Base-by-base conservation (phyloP, 2,888 invertebrate genomes). In the Eristalinus sepulchralis region DNA sequence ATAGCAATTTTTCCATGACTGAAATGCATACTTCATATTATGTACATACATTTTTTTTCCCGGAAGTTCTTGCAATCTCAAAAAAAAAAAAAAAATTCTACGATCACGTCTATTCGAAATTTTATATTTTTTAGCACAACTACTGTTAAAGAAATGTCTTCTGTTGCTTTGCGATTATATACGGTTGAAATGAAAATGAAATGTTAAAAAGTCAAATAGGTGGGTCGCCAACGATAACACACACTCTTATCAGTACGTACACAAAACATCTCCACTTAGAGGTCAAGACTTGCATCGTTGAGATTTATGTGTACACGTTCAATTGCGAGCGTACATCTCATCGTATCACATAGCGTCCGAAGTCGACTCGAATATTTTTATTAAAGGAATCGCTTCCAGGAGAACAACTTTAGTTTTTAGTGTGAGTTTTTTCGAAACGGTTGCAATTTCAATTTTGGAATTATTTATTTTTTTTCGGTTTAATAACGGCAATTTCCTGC, bases 351-450 rank as follows among this genome's bases (percentile, higher is more conserved):
- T 66, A 53, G 11, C 33, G 36, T 31, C 63, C 60, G 11, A 31
- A 78, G 53, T 13, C 33, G 62, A 53, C 6, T 63, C 27, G 9
- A 66, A 31, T 34, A 36, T 66, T 77, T 64, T 77, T 64, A 68
- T 73, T 73, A 78, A 83, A 78, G 57, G 27, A 73, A 68, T 39
- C 68, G 66, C 39, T 77, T 80, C 39, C 34, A 53, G 9, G 67
- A 10, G 36, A 59, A 34, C 24, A 13, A 6, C 68, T 78, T 73
- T 68, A 85, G 85, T 85, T 85, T 78, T 20, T 59, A 24, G 68
- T 64, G 63, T 47, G 81, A 70, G 68, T 78, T 73, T 73, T 81
- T 78, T 73, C 73, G 55, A 85, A 81, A 53, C 81, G 81, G 85
- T 85, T 81, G 71, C 24, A 70, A 33, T 62, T 57, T 47, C 2